Evolutionary conservation across 2,888 invertebrate genomes (phyloP), one percentile per base, ranked within the genome.

Genomic region (Eupithecia subumbrata): DNA sequence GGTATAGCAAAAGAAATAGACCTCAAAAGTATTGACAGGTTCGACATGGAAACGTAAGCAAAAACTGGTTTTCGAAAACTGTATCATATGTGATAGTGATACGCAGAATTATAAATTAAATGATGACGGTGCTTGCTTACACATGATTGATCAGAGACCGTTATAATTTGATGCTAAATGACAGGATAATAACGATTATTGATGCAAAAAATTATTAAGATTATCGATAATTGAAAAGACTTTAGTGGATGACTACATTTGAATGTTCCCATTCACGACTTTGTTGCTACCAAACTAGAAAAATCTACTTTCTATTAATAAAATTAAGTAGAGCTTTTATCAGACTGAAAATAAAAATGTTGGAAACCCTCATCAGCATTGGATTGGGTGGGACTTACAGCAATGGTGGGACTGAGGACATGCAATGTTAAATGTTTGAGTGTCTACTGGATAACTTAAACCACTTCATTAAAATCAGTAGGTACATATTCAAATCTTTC

Each of bases 111-210:
- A 64, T 73, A 73, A 74, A 45, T 73, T 73, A 75, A 64, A 77
- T 74, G 68, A 83, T 82, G 87, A 89, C 87, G 88, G 87, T 87
- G 84, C 86, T 82, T 82, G 84, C 86, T 82, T 82, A 79, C 76
- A 76, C 78, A 80, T 80, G 79, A 74, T 79, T 75, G 73, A 81
- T 84, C 82, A 80, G 78, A 64, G 78, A 85, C 88, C 84, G 87
- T 87, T 87, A 88, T 75, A 78, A 77, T 78, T 81, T 82, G 78
- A 73, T 78, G 71, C 76, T 75, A 72, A 76, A 69, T 79, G 74
- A 56, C 56, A 66, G 77, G 73, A 72, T 76, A 56, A 76, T 77
- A 74, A 45, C 48, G 74, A 75, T 72, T 74, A 66, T 48, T 45
- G 60, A 43, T 66, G 56, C 71, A 69, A 79, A 74, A 76, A 72